phyloP scores from a whole-genome alignment of 92 coral and sea anemone genomes.

The Phenganax marumi region DNA sequence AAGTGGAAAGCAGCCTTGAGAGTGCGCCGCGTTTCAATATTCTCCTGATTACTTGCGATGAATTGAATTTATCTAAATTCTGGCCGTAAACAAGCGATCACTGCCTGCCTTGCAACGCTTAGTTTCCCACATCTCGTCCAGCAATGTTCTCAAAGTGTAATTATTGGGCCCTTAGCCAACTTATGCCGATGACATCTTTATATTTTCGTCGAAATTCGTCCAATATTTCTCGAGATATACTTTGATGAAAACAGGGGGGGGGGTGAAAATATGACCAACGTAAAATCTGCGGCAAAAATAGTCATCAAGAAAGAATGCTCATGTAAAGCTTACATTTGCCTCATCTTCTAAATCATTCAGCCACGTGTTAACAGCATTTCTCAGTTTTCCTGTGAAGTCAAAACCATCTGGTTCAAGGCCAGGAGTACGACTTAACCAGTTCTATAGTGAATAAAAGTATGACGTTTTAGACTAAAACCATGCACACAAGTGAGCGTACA shows the following conservation, averaged over 20 bases:
- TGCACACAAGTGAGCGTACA: neutral
- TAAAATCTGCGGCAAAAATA: neutral
- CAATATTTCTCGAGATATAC: conserved; percentile 43
- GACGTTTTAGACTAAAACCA: neutral
- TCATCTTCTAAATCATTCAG: conserved; percentile 53
- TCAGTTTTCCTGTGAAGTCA: conserved; percentile 85
- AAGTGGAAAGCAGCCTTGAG: no score
- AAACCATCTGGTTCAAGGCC: conserved; percentile 92
- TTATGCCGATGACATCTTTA: neutral
- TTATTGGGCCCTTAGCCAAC: neutral
- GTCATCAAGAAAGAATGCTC: neutral
- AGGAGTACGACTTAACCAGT: conserved; percentile 92
- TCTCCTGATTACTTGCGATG: no score
- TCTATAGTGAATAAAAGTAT: conserved; percentile 43
- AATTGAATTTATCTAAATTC: no score
- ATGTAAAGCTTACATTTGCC: conserved; percentile 69
- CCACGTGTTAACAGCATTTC: conserved; percentile 69
- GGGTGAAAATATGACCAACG: conserved; percentile 17
- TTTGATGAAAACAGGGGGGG: conserved; percentile 51
- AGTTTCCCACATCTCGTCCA: no score
- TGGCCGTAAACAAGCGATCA: no score
- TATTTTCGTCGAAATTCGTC: neutral
- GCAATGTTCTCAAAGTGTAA: neutral
- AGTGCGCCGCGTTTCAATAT: no score
- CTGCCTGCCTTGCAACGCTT: no score